Evolutionary conservation across 2,888 invertebrate genomes (phyloP), one percentile per base, ranked within the genome.

Genomic region (Megamerina dolium): DNA sequence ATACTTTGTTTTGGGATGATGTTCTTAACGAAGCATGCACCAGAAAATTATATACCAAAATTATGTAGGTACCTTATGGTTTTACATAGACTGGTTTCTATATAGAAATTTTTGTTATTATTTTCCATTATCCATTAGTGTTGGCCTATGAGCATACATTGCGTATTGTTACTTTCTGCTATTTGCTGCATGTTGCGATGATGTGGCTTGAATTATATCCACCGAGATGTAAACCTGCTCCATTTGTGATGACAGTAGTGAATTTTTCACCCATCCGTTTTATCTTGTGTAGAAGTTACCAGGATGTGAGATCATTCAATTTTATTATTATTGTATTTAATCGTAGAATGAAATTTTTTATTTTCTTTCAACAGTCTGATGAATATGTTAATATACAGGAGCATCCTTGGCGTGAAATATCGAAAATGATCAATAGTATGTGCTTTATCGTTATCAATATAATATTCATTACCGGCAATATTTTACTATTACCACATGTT

Each of bases 171-270:
- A 55, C 60, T 12, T 58, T 57, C 20, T 63, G 64, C 13, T 69
- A 68, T 45, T 41, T 63, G 26, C 50, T 70, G 27, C 66, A 69
- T 31, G 55, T 71, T 16, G 42, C 44, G 9, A 54, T 57, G 1
- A 56, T 63, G 42, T 71, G 70, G 70, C 47, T 70, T 35, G 60
- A 60, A 23, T 36, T 59, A 8, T 64, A 63, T 55, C 67, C 70
- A 5, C 70, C 70, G 0, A 57, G 59, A 27, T 42, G 34, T 9
- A 52, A 57, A 17, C 64, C 65, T 1, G 44, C 50, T 1, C 35
- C 26, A 3, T 63, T 49, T 39, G 14, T 70, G 6, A 41, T 50
- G 3, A 37, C 45, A 5, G 13, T 63, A 0, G 49, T 68, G 0
- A 65, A 66, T 40, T 60, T 37, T 5, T 54, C 59, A 2, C 39